phyloP scores from a whole-genome alignment of 64 coral and sea anemone genomes.

The Actinia equina region DNA sequence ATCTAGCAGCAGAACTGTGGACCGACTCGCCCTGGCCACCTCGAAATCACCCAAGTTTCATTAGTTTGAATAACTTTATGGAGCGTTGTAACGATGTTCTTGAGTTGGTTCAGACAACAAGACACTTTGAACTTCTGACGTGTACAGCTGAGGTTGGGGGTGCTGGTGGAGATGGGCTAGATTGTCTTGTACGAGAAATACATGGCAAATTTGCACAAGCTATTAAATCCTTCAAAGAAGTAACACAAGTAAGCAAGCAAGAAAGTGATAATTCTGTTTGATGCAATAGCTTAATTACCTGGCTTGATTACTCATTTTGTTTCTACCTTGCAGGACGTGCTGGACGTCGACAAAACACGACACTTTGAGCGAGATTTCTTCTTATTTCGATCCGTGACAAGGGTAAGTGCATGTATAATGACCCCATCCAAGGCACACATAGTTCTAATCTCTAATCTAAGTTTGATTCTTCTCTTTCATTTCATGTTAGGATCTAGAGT shows the following conservation, averaged over 20 bases:
- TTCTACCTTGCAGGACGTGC: slow-evolving; percentile 64
- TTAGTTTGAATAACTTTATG: slow-evolving; percentile 92
- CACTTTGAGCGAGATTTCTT: slow-evolving; percentile 99
- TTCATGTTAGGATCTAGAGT: slow-evolving; percentile 67
- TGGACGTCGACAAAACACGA: slow-evolving; percentile 79
- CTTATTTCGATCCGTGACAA: slow-evolving; percentile 88
- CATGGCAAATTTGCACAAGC: slow-evolving; percentile 73
- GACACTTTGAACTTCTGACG: slow-evolving; percentile 91
- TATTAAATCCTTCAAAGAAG: slow-evolving; percentile 70
- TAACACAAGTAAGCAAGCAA: slow-evolving; percentile 61
- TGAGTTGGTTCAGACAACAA: slow-evolving; percentile 97
- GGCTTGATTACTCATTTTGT: not conserved
- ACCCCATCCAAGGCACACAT: too few relatives aligned
- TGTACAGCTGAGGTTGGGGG: slow-evolving; percentile 86
- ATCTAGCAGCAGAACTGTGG: slow-evolving; percentile 75
- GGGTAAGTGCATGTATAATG: slow-evolving; percentile 50
- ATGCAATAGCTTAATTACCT: not conserved
- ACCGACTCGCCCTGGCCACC: slow-evolving; percentile 97
- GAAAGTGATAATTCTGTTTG: not conserved
- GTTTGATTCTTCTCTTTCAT: not conserved
- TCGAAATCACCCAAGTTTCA: slow-evolving; percentile 76
- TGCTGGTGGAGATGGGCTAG: slow-evolving; percentile 82
- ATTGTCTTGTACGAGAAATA: slow-evolving; percentile 89
- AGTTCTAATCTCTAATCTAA: too few relatives aligned
- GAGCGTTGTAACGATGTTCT: slow-evolving; percentile 99